phyloP scores from a whole-genome alignment of 2,797 vertebrate species.

The Gymnocypris eckloni region DNA sequence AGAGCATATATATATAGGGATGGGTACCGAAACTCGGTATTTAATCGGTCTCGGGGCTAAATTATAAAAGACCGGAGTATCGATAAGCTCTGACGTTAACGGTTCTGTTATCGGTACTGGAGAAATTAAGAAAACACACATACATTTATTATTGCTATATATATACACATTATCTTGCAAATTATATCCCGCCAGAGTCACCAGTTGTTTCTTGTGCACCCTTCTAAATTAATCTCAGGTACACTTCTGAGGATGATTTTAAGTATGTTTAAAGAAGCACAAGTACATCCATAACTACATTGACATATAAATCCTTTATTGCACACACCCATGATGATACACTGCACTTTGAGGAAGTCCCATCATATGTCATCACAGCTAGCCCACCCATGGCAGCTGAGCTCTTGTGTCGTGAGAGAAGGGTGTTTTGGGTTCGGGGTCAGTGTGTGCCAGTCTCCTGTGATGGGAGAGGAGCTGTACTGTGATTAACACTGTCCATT shows the following conservation, averaged over 20 bases:
- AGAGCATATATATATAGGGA: too few relatives aligned
- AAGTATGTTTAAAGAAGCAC: background rate
- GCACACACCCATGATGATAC: background rate
- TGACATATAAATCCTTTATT: background rate
- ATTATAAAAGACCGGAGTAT: too few relatives aligned
- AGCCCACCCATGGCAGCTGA: background rate
- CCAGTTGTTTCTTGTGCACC: too few relatives aligned
- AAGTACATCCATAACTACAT: background rate
- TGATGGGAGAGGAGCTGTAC: constrained; percentile 53
- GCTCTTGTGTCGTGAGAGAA: background rate
- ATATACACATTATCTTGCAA: too few relatives aligned
- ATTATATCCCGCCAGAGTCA: too few relatives aligned
- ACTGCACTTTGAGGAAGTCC: background rate
- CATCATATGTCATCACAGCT: background rate
- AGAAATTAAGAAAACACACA: too few relatives aligned
- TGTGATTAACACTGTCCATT: constrained; percentile 55
- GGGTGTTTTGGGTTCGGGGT: background rate
- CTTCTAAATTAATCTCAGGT: background rate
- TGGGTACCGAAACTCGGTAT: too few relatives aligned
- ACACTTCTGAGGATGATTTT: background rate
- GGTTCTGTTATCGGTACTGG: too few relatives aligned
- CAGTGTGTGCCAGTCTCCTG: constrained; percentile 51
- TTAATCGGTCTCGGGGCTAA: too few relatives aligned
- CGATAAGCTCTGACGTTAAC: too few relatives aligned
- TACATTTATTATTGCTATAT: too few relatives aligned